Conservation (phyloP, 2,113 vertebrate genomes). For the Melanotaenia duboulayi region DNA sequence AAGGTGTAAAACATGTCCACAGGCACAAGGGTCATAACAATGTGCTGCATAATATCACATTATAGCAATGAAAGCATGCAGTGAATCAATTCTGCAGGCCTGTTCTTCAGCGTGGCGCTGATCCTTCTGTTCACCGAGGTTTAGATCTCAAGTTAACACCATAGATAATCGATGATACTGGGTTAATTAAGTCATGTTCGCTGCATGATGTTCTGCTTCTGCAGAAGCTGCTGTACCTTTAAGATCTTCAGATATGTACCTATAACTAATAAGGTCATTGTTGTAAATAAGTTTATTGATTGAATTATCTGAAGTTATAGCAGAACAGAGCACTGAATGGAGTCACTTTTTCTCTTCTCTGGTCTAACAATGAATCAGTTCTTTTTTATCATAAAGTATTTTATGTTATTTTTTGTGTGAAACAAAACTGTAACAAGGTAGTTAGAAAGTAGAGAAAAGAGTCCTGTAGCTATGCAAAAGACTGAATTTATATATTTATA, state of each 20-base stretch:
- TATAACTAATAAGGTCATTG: background rate
- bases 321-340: background rate
- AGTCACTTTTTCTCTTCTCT: background rate
- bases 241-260: background rate
- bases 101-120: background rate
- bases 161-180: conserved; percentile 56
- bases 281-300: background rate
- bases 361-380: background rate
- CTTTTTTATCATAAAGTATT: too few species aligned
- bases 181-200: conserved; percentile 22
- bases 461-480: too few species aligned
- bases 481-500: too few species aligned
- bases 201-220: background rate
- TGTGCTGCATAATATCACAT: background rate
- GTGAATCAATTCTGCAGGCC: conserved; percentile 23
- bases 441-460: too few species aligned
- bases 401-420: background rate
- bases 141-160: conserved; percentile 33
- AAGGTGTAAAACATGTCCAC: background rate
- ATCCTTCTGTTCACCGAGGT: conserved; percentile 16
- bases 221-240: conserved; percentile 10
- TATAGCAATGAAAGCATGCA: background rate
- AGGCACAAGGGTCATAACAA: background rate
- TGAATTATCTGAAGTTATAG: background rate
- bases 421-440: background rate